Percentiles rank a stretch among this genome's conserved stretches.
These are phyloP conservation scores for Scaptodrosophila latifasciaeformis DNA, from an alignment of 2,888 invertebrate species.

Conservation along the genomic window DNA sequence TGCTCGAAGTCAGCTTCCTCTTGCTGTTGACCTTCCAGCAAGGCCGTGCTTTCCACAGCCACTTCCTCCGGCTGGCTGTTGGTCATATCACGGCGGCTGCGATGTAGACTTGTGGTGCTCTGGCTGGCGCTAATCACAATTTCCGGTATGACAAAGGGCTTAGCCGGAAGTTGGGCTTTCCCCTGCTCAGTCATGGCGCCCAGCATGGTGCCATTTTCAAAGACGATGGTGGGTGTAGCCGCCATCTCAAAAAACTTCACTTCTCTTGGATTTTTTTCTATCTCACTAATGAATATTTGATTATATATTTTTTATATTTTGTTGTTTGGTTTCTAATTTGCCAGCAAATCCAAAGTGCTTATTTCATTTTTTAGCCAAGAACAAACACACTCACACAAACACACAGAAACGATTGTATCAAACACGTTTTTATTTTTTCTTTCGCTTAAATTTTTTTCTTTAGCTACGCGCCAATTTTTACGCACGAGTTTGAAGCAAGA, in stretches of 20 bases:
- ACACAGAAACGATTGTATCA: slow-evolving; percentile 9
- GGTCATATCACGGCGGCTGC: slow-evolving; percentile 41
- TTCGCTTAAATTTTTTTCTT: slow-evolving; percentile 22
- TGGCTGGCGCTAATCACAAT: slow-evolving; percentile 61
- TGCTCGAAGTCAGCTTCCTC: slow-evolving; percentile 62
- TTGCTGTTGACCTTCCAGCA: slow-evolving; percentile 39
- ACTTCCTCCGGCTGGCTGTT: slow-evolving; percentile 38
- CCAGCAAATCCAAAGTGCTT: background rate
- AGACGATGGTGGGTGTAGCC: slow-evolving; percentile 46
- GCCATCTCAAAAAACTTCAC: slow-evolving; percentile 1
- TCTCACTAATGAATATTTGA: background rate
- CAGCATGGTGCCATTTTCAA: slow-evolving; percentile 73
- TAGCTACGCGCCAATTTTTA: slow-evolving; percentile 38
- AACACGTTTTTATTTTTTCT: slow-evolving; percentile 7
- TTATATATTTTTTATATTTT: background rate
- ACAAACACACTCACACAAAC: slow-evolving; percentile 24
- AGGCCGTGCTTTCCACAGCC: slow-evolving; percentile 56
- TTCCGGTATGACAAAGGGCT: slow-evolving; percentile 57
- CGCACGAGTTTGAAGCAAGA: slow-evolving; percentile 32
- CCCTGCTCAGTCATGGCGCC: slow-evolving; percentile 68
- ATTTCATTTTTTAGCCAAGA: slow-evolving; percentile 4
- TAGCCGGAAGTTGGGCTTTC: slow-evolving; percentile 25
- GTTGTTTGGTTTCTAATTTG: background rate
- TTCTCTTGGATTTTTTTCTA: too few species aligned
- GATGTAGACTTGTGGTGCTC: slow-evolving; percentile 56